phyloP scores from a whole-genome alignment of 1,140 invertebrate genomes.

The Contarinia nasturtii region DNA sequence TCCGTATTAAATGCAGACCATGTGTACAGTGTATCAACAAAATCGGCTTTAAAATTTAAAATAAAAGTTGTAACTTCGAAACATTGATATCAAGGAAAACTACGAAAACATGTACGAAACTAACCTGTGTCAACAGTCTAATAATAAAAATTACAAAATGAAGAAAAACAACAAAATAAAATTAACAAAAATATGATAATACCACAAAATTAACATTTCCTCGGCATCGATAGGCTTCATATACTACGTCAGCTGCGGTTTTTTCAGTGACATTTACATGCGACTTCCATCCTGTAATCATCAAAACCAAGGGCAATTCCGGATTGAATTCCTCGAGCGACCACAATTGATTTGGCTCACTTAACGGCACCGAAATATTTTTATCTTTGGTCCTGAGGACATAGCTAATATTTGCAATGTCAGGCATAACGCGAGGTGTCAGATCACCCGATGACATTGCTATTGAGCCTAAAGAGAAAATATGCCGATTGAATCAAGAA shows the following conservation, averaged over 20 bases:
- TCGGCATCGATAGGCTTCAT: background rate
- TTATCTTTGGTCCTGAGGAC: background rate
- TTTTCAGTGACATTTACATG: background rate
- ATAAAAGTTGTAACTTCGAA: too few relatives aligned
- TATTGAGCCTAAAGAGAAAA: background rate
- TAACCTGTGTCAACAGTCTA: too few relatives aligned
- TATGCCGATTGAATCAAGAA: background rate
- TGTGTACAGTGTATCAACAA: slow-evolving; percentile 20
- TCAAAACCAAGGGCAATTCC: background rate
- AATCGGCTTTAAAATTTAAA: slow-evolving; percentile 8
- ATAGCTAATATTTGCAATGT: background rate
- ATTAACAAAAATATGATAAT: too few relatives aligned
- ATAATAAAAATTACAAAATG: too few relatives aligned
- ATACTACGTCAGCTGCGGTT: background rate
- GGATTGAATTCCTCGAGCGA: background rate
- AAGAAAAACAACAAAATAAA: too few relatives aligned
- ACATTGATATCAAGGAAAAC: too few relatives aligned
- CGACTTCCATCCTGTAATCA: background rate
- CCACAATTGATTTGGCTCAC: background rate
- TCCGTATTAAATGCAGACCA: slow-evolving; percentile 23
- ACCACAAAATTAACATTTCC: background rate
- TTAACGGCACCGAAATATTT: background rate
- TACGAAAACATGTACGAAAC: too few relatives aligned
- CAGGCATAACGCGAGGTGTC: background rate
- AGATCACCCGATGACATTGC: background rate